Evolutionary conservation across 2,888 invertebrate species (phyloP).

Genomic region (Ceramica pisi): DNA sequence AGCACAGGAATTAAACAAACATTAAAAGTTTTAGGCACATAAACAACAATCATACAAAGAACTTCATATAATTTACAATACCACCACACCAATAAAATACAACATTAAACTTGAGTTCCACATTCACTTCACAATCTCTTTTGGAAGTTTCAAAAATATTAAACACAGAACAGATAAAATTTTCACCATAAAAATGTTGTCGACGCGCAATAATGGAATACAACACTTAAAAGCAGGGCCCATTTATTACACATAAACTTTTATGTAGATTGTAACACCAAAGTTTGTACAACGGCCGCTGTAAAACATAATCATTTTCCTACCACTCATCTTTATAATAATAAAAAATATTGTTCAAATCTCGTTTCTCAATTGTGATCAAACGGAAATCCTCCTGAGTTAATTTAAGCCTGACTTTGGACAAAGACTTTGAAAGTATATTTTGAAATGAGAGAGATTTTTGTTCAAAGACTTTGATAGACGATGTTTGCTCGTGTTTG

Average conservation of each 20-base stretch:
- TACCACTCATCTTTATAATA: conserved; percentile 39
- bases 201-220: conserved; percentile 59
- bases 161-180: conserved; percentile 45
- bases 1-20: not conserved
- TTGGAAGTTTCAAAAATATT: conserved; percentile 35
- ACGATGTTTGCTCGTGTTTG: conserved; percentile 31
- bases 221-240: conserved; percentile 63
- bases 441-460: conserved; percentile 38
- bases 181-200: conserved; percentile 61
- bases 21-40: not conserved
- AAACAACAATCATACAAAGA: not conserved
- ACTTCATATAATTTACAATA: not conserved
- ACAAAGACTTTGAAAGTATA: conserved; percentile 40
- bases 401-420: conserved; percentile 39
- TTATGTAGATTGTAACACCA: conserved; percentile 68
- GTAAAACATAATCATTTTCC: conserved; percentile 61
- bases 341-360: conserved; percentile 39
- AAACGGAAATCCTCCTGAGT: conserved; percentile 35
- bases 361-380: conserved; percentile 38
- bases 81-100: conserved; percentile 5
- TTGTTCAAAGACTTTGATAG: conserved; percentile 38
- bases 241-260: conserved; percentile 72
- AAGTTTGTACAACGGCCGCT: conserved; percentile 61
- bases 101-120: conserved; percentile 14
- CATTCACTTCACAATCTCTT: conserved; percentile 23